A percentile compares a stretch with the other conserved stretches of the same genome.
These are phyloP conservation scores for Nipponia nippon DNA, from an alignment of 2,113 vertebrate genomes.

Conservation along the genomic window DNA sequence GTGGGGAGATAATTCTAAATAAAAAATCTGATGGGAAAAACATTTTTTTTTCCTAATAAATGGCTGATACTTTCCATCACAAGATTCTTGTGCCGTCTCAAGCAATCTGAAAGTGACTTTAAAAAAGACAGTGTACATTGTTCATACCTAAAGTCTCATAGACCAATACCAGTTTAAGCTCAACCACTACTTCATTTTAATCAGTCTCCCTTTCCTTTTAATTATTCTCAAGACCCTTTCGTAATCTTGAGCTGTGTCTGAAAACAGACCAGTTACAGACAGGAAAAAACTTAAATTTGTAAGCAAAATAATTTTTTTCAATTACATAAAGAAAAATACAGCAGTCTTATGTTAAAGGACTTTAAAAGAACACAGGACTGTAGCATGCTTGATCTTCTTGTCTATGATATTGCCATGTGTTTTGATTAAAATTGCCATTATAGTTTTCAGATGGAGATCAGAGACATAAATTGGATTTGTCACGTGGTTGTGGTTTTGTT, in stretches of 20 bases:
- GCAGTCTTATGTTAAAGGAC: background rate
- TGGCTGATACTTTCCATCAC: background rate
- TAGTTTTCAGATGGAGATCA: background rate
- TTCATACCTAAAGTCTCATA: background rate
- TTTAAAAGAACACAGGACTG: background rate
- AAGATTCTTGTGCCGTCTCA: background rate
- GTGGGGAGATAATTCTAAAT: background rate
- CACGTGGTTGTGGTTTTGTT: background rate
- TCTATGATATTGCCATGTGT: background rate
- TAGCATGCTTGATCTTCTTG: background rate
- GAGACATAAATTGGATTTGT: background rate
- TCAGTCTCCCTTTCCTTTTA: background rate
- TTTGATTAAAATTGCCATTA: conserved; percentile 1
- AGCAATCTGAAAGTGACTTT: background rate
- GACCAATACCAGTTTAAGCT: background rate
- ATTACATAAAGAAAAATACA: background rate
- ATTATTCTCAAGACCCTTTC: background rate
- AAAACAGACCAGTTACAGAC: background rate
- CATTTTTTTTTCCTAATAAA: background rate
- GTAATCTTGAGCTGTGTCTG: background rate
- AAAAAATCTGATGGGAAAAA: background rate
- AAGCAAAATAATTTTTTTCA: background rate
- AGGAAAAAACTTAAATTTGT: background rate
- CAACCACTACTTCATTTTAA: background rate
- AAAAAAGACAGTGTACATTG: background rate